phyloP scores from a whole-genome alignment of 2,888 invertebrate genomes.

The Mechanitis mazaeus region DNA sequence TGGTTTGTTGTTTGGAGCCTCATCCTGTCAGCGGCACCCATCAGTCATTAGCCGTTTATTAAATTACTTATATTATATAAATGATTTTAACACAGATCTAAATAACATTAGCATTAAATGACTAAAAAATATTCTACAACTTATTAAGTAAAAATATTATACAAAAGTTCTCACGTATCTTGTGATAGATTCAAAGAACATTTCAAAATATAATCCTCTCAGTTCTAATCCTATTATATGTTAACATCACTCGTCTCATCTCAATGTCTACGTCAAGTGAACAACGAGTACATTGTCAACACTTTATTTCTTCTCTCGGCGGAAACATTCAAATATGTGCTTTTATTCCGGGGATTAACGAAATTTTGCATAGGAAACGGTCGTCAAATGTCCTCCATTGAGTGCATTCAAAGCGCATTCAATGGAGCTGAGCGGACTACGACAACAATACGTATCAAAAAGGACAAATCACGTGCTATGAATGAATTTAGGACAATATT shows the following conservation, averaged over 20 bases:
- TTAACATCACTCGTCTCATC: slow-evolving; percentile 59
- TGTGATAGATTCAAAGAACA: slow-evolving; percentile 17
- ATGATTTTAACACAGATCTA: background rate
- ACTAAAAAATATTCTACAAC: background rate
- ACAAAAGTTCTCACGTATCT: slow-evolving; percentile 16
- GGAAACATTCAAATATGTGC: slow-evolving; percentile 63
- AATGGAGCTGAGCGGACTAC: slow-evolving; percentile 52
- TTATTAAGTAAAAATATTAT: background rate
- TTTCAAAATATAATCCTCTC: slow-evolving; percentile 40
- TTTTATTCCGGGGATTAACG: slow-evolving; percentile 72
- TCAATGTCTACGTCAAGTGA: slow-evolving; percentile 62
- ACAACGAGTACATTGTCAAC: slow-evolving; percentile 44
- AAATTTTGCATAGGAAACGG: slow-evolving; percentile 74
- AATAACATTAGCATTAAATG: no score
- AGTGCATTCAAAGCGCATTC: slow-evolving; percentile 48
- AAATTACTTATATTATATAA: slow-evolving; percentile 9
- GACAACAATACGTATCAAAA: slow-evolving; percentile 52
- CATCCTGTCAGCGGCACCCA: slow-evolving; percentile 33
- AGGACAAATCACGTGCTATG: slow-evolving; percentile 62
- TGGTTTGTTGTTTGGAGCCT: slow-evolving; percentile 68
- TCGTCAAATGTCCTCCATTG: slow-evolving; percentile 61
- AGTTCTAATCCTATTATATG: slow-evolving; percentile 68
- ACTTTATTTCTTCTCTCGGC: slow-evolving; percentile 46
- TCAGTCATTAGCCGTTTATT: slow-evolving; percentile 28
- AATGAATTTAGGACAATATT: slow-evolving; percentile 59